Conservation (phyloP, 2,888 invertebrate species). For the Drosophila fungiperda region DNA sequence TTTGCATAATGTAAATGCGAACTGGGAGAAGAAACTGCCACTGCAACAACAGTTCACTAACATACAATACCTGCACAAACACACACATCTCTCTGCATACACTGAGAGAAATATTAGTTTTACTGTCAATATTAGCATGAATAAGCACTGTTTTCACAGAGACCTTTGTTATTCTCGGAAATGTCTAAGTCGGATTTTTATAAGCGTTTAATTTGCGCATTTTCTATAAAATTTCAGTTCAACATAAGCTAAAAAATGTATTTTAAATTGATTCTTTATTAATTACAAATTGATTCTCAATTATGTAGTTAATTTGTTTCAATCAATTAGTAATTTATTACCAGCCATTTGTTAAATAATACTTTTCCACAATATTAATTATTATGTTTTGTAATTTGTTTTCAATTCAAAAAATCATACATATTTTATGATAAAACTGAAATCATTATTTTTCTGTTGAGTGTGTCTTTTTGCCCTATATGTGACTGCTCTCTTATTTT, state of each 20-base stretch:
- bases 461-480: conserved; percentile 17
- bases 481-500: conserved; percentile 21
- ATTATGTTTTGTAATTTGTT: background rate
- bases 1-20: conserved; percentile 73
- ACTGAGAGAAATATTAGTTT: conserved; percentile 24
- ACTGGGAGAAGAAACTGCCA: conserved; percentile 38
- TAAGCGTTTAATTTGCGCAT: background rate
- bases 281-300: background rate
- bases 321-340: background rate
- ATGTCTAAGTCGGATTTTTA: background rate
- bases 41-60: conserved; percentile 40
- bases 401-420: background rate
- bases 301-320: background rate
- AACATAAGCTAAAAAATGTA: background rate
- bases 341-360: background rate
- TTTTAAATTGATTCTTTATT: too few species aligned
- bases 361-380: too few species aligned
- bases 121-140: background rate
- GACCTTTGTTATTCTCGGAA: background rate
- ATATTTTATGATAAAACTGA: background rate
- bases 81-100: conserved; percentile 15
- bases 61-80: conserved; percentile 22
- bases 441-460: background rate
- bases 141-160: background rate
- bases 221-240: background rate